Evolutionary conservation across 2,113 vertebrate species (phyloP).

Genomic region (Percina caprodes): DNA sequence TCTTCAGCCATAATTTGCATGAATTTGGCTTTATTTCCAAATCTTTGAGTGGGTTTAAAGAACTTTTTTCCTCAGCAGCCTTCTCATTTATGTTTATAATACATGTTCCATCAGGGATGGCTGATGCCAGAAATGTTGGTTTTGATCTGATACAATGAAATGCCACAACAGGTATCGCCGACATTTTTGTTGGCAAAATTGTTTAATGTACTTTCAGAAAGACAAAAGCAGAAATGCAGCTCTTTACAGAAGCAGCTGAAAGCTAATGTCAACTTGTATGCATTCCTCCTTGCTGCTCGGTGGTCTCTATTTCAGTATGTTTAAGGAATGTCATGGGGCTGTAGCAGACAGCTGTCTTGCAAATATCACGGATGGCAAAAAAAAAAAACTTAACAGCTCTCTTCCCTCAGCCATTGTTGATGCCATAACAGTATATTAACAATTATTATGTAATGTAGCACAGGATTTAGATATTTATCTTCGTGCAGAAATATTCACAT

Average conservation of each 20-base stretch:
- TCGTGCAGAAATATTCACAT: not conserved
- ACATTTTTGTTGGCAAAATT: not conserved
- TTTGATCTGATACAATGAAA: not conserved
- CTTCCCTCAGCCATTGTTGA: not conserved
- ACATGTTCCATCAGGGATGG: not conserved
- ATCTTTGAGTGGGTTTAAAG: not conserved
- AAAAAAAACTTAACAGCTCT: too few species aligned
- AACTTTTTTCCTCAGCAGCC: not conserved
- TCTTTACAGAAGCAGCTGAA: not conserved
- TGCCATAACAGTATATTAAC: not conserved
- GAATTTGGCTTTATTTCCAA: not conserved
- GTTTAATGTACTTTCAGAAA: not conserved
- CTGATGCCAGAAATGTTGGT: too few species aligned
- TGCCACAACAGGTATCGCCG: not conserved
- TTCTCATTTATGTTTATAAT: not conserved
- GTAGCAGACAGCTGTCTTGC: not conserved
- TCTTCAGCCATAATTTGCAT: not conserved
- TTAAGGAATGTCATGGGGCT: not conserved
- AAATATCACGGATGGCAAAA: not conserved
- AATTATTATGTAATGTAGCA: not conserved
- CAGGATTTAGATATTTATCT: not conserved
- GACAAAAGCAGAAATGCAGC: not conserved
- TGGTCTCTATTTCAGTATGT: not conserved
- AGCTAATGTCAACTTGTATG: not conserved
- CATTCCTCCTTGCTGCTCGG: not conserved